Conservation (phyloP, 37 sponge, comb jelly and placozoan genomes). For the Cliona cf. orientalis region DNA sequence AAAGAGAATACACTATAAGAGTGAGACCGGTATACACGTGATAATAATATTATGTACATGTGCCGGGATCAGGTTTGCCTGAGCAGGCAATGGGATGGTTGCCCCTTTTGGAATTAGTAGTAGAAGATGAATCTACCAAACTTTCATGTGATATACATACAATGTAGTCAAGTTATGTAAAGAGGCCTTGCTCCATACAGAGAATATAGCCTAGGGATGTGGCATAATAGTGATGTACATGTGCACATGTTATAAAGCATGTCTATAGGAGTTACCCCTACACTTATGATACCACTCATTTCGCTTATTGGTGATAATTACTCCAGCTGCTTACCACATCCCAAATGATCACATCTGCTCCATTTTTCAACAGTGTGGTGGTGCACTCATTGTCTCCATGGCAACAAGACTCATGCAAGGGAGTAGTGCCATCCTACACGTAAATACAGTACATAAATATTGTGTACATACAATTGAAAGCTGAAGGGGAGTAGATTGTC, state of each 20-base stretch:
- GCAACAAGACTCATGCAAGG: constrained; percentile 25
- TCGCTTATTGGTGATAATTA: too few relatives aligned
- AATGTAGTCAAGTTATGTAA: background rate
- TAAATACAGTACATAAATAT: background rate
- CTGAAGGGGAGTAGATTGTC: background rate
- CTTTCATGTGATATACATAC: too few relatives aligned
- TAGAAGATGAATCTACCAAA: background rate
- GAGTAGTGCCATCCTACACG: constrained; percentile 17
- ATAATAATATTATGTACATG: too few relatives aligned
- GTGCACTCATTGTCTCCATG: constrained; percentile 24
- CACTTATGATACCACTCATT: background rate
- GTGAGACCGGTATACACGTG: too few relatives aligned
- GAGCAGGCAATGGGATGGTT: background rate
- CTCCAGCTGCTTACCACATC: constrained; percentile 12
- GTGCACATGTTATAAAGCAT: background rate
- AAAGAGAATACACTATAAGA: background rate
- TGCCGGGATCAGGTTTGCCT: constrained; percentile 8
- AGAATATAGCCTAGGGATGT: too few relatives aligned
- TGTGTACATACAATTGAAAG: background rate
- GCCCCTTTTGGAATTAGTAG: too few relatives aligned
- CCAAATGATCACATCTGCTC: constrained; percentile 8
- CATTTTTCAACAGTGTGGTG: background rate
- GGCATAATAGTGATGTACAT: too few relatives aligned
- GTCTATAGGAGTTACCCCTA: background rate
- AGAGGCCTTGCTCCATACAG: background rate